These are phyloP conservation scores for Oophaga pumilio DNA, from an alignment of 2,113 vertebrate genomes.

Conservation along the genomic window DNA sequence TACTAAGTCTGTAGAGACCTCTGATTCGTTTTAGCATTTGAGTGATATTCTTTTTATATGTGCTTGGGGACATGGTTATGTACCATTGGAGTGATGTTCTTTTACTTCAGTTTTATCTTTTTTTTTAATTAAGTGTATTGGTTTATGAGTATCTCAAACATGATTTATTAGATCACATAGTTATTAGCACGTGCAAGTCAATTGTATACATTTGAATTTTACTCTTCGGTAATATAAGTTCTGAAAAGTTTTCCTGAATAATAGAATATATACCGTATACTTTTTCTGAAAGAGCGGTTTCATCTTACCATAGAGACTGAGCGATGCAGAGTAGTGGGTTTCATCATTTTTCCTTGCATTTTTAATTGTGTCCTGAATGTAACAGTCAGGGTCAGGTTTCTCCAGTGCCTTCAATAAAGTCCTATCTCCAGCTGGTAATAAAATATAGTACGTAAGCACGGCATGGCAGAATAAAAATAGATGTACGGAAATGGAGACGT, in stretches of 20 bases:
- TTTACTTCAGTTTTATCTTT: no score
- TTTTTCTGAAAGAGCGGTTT: neutral
- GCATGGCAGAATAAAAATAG: neutral
- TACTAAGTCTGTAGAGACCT: no score
- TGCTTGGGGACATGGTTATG: no score
- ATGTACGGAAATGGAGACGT: neutral
- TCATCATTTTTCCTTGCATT: slow-evolving; percentile 12
- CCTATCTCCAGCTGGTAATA: neutral
- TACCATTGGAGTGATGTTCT: no score
- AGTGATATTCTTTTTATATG: no score
- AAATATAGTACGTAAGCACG: neutral
- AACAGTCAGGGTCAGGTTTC: slow-evolving; percentile 20
- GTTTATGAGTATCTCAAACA: no score
- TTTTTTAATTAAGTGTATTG: no score
- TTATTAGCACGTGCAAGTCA: no score
- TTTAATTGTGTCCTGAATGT: neutral
- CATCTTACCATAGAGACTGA: slow-evolving; percentile 13
- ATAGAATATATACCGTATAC: neutral
- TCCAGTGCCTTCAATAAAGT: neutral
- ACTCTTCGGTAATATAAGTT: no score
- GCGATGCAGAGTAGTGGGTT: neutral
- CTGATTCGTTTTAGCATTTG: no score
- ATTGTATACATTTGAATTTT: no score
- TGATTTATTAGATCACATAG: no score
- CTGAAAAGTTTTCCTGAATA: neutral